Conservation (phyloP, 2,888 invertebrate genomes). For the Drosophila bunnanda region DNA sequence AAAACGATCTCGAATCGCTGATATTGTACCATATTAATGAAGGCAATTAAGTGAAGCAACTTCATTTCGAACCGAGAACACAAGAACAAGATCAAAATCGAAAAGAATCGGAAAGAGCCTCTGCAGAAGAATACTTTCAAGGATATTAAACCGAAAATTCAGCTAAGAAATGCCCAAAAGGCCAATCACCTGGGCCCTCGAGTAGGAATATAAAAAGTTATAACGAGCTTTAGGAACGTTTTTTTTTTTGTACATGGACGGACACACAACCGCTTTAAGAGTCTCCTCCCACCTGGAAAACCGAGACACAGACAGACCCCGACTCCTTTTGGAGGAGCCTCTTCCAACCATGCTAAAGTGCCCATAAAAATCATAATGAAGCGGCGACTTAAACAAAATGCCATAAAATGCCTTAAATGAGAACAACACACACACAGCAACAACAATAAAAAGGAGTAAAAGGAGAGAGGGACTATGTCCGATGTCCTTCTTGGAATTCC, state of each 20-base stretch:
- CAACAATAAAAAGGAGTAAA: conserved; percentile 36
- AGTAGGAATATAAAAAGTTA: conserved; percentile 58
- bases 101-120: background rate
- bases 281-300: conserved; percentile 23
- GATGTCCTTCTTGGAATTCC: conserved; percentile 76
- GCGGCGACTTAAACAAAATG: conserved; percentile 77
- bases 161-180: conserved; percentile 54
- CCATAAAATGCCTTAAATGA: conserved; percentile 77
- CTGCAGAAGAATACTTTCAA: conserved; percentile 55
- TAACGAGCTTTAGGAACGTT: conserved; percentile 73
- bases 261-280: conserved; percentile 64
- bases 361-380: conserved; percentile 80
- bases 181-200: conserved; percentile 64
- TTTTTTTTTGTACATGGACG: conserved; percentile 58
- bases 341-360: conserved; percentile 61
- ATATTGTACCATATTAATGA: conserved; percentile 49
- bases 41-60: conserved; percentile 64
- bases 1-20: conserved; percentile 4
- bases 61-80: conserved; percentile 50
- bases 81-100: conserved; percentile 28
- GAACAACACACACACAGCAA: conserved; percentile 52
- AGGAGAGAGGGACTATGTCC: conserved; percentile 43
- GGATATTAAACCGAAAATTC: conserved; percentile 61
- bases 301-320: conserved; percentile 26
- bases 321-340: conserved; percentile 24